A percentile compares a stretch with the other conserved stretches of the same genome.
Conservation (phyloP, 2,888 invertebrate genomes). For the Ceramica pisi region DNA sequence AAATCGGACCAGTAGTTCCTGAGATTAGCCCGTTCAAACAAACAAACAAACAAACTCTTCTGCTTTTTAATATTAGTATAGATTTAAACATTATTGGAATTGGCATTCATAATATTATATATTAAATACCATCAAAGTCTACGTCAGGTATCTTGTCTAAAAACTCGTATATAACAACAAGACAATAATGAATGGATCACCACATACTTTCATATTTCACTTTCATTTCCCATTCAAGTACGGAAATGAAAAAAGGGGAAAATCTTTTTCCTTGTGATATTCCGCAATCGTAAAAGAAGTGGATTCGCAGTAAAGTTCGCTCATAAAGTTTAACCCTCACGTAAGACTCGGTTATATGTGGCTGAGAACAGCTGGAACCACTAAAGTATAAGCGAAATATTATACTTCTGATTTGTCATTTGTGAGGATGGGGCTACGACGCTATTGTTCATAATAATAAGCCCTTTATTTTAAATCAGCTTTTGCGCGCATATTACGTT, state of each 20-base stretch:
- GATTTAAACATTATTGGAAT: too few species aligned
- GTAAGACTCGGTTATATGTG: conserved; percentile 38
- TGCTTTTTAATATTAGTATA: too few species aligned
- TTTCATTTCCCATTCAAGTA: conserved; percentile 14
- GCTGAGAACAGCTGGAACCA: conserved; percentile 41
- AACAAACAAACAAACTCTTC: too few species aligned
- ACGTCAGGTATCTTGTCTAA: too few species aligned
- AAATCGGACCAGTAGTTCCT: too few species aligned
- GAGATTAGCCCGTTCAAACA: too few species aligned
- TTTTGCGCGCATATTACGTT: too few species aligned
- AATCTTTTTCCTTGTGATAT: conserved; percentile 38
- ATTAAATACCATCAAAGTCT: too few species aligned
- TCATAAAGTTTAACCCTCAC: conserved; percentile 54
- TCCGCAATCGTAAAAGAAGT: conserved; percentile 50
- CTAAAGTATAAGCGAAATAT: conserved; percentile 29
- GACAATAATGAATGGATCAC: background rate
- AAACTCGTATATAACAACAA: too few species aligned
- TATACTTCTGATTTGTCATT: conserved; percentile 23
- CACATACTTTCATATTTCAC: conserved; percentile 11
- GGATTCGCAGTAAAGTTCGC: conserved; percentile 43
- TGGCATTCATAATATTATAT: too few species aligned
- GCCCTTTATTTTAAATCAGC: too few species aligned
- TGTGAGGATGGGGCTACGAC: background rate
- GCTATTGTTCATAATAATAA: too few species aligned
- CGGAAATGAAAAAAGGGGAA: conserved; percentile 19